Evolutionary conservation across 2,888 invertebrate genomes (phyloP).

Genomic region (Diadegma fenestrale): DNA sequence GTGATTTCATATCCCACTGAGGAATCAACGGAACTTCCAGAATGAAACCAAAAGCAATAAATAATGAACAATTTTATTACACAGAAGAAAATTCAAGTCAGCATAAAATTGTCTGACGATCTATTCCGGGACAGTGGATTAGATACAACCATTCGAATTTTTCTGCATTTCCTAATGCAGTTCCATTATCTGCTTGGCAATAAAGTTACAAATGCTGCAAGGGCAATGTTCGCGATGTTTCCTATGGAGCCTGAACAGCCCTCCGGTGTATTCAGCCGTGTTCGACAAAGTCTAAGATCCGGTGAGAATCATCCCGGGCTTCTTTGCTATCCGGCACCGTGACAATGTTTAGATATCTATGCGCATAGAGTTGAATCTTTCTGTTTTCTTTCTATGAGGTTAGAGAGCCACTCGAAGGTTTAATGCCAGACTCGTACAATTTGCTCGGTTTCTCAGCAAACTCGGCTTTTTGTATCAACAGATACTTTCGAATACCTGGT

Average conservation of each 20-base stretch:
- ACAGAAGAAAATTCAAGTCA: neutral
- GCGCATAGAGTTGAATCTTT: neutral
- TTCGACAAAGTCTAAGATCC: conserved; percentile 33
- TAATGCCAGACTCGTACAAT: conserved; percentile 26
- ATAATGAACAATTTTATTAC: neutral
- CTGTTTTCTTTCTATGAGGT: conserved; percentile 16
- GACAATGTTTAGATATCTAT: conserved; percentile 51
- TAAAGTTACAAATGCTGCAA: conserved; percentile 37
- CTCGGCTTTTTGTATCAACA: conserved; percentile 32
- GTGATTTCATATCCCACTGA: neutral
- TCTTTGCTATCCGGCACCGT: conserved; percentile 35
- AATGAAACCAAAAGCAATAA: neutral
- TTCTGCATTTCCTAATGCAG: conserved; percentile 4
- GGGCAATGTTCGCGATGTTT: conserved; percentile 28
- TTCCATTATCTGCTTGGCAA: conserved; percentile 30
- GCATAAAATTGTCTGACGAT: neutral
- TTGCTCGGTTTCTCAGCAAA: conserved; percentile 31
- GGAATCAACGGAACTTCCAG: neutral
- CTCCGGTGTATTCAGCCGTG: conserved; percentile 26
- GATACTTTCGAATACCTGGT: conserved; percentile 33
- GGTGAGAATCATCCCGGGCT: conserved; percentile 34
- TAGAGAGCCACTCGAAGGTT: conserved; percentile 36
- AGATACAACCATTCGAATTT: conserved; percentile 25
- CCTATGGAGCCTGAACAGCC: neutral
- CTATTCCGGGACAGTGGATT: neutral